These are phyloP conservation scores for Tupaia chinensis DNA, from an alignment of 2,113 vertebrate species.

Conservation along the genomic window DNA sequence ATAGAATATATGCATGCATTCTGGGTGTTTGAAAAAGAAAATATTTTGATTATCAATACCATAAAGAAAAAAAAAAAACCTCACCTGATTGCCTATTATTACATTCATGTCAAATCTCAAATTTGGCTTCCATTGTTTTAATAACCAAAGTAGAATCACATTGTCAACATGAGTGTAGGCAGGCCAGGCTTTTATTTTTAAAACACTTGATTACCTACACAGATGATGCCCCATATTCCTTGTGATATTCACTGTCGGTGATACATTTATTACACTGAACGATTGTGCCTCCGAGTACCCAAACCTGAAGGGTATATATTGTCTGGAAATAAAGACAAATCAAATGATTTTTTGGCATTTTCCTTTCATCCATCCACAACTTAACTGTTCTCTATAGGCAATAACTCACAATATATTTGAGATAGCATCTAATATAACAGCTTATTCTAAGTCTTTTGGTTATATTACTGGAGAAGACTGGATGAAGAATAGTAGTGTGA, in stretches of 20 bases:
- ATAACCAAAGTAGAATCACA: neutral
- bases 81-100: neutral
- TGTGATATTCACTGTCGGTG: neutral
- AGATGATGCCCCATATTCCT: neutral
- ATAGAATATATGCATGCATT: neutral
- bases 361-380: neutral
- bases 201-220: neutral
- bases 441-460: neutral
- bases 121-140: neutral
- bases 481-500: neutral
- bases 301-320: neutral
- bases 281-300: neutral
- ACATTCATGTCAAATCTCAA: neutral
- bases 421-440: neutral
- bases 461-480: neutral
- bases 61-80: neutral
- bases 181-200: neutral
- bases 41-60: neutral
- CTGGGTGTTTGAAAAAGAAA: neutral
- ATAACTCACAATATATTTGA: neutral
- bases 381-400: neutral
- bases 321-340: neutral
- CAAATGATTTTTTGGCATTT: neutral
- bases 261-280: neutral
- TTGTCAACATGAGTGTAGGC: neutral